A percentile compares a stretch with the other conserved stretches of the same genome.
These are phyloP conservation scores for Muscicapa adusta DNA, from an alignment of 2,113 vertebrate species.

Conservation along the genomic window DNA sequence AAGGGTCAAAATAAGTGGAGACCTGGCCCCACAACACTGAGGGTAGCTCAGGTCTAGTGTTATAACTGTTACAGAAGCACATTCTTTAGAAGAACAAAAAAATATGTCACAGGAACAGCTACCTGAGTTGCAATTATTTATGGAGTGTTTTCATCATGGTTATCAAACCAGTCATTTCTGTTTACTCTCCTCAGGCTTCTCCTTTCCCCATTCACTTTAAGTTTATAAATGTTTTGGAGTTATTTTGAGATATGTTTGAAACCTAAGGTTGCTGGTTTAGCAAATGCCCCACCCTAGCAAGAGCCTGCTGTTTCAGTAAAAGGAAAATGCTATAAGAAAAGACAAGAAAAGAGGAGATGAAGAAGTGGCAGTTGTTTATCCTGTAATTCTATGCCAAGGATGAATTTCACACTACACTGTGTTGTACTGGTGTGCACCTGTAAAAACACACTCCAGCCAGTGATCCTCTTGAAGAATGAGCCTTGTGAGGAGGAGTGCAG, in stretches of 20 bases:
- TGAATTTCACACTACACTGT: neutral
- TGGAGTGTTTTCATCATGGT: neutral
- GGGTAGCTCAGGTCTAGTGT: neutral
- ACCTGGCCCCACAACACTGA: neutral
- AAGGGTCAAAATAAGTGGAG: neutral
- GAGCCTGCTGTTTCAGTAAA: neutral
- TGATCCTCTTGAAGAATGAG: neutral
- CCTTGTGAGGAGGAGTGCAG: neutral
- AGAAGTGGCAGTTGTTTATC: neutral
- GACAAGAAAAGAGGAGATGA: neutral
- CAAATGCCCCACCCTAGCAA: neutral
- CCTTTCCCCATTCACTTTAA: neutral
- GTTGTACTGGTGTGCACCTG: neutral
- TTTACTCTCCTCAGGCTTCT: neutral
- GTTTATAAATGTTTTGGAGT: neutral
- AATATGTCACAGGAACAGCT: neutral
- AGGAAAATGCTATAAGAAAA: neutral
- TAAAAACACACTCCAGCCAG: neutral
- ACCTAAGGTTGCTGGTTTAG: neutral
- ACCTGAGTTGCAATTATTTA: neutral
- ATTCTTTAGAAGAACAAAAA: neutral
- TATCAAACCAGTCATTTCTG: neutral
- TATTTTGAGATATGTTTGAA: neutral
- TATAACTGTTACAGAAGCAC: neutral
- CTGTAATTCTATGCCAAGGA: neutral